Base-by-base conservation (phyloP, 1,140 invertebrate species). In the Trichomalopsis sarcophagae region DNA sequence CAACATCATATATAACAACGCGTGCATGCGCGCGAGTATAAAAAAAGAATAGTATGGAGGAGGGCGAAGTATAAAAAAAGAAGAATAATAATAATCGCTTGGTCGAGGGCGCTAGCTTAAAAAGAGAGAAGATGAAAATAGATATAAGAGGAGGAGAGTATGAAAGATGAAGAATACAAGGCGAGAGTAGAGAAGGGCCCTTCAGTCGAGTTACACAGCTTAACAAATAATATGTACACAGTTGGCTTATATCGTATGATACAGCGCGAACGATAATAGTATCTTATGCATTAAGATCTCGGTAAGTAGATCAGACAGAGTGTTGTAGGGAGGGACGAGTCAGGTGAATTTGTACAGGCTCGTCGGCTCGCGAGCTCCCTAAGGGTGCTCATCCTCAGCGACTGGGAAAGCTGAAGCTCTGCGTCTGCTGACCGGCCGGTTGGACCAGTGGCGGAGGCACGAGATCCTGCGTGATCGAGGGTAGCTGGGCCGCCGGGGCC, bases 141-240 rank as follows among this genome's bases (percentile, higher is more conserved):
- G 14, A 73, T 40, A 40, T n/a, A n/a, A n/a, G 17, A 68, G 14
- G 36, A 81, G 33, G 77, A 74, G 27, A 10, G 68, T 33, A 30
- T n/a, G 73, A 87, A 87, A 84, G 87, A 88, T 78, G 85, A 62
- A 82, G 86, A 87, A 88, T 68, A 17, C 44, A 78, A 86, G 50
- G 62, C 36, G 40, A 80, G 44, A 44, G 69, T 47, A 88, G 80
- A 88, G 80, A 87, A 87, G 87, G 87, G 87, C 87, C 86, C 82
- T 86, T 90, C 89, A 89, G 89, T 90, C 89, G 86, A 87, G 82
- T 88, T 87, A 87, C 82, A 88, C 84, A 87, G 88, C 88, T 89
- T 89, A 90, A 86, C 86, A 86, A 88, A 88, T 89, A 89, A 90
- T 91, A 91, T 91, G 87, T 92, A 93, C 92, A 93, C 87, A 62